phyloP scores from a whole-genome alignment of 2,113 vertebrate genomes.

The Hystrix brachyura region DNA sequence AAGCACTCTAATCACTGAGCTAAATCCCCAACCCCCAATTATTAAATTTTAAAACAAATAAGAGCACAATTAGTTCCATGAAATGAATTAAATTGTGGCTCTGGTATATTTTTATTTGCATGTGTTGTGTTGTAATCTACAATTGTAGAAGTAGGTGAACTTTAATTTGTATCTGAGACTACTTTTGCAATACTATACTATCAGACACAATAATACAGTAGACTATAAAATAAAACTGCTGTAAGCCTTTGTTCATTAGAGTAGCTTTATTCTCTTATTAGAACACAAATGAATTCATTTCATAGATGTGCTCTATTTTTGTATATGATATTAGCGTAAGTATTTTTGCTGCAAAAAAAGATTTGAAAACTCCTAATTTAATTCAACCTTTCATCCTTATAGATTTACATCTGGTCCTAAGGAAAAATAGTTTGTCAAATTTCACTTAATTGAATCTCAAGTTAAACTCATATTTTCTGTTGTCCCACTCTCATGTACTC shows the following conservation, averaged over 20 bases:
- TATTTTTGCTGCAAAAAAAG: neutral
- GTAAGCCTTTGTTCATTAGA: neutral
- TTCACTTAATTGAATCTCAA: slow-evolving; percentile 3
- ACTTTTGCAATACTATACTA: neutral
- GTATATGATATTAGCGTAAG: neutral
- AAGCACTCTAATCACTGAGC: too few species aligned
- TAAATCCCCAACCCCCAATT: neutral
- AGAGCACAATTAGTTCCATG: neutral
- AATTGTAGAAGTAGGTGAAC: neutral
- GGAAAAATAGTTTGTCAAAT: slow-evolving; percentile 25
- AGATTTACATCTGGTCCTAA: slow-evolving; percentile 57
- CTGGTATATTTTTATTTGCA: neutral
- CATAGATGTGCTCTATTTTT: neutral
- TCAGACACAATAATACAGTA: neutral
- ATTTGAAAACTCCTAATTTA: slow-evolving; percentile 10
- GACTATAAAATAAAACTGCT: neutral
- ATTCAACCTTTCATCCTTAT: slow-evolving; percentile 49
- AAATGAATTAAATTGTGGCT: neutral
- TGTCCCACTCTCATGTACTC: neutral
- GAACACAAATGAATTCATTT: neutral
- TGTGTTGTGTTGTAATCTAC: neutral
- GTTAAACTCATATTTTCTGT: slow-evolving; percentile 57
- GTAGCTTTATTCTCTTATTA: slow-evolving; percentile 26
- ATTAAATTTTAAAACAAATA: slow-evolving; percentile 15
- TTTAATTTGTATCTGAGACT: neutral